Evolutionary conservation across 1,140 invertebrate genomes (phyloP).

Genomic region (Cyclargus thomasi): DNA sequence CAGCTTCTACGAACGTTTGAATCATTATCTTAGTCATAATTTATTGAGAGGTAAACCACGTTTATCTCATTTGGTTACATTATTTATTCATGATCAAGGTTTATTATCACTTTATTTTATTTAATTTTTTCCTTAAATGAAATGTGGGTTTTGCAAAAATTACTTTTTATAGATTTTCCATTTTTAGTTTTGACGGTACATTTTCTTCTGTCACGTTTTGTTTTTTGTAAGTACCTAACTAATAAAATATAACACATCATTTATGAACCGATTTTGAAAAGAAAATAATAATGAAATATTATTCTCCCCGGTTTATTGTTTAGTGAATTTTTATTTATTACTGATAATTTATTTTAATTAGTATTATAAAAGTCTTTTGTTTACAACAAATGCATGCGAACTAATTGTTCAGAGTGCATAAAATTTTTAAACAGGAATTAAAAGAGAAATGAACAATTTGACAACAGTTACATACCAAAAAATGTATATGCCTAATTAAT

Average conservation of each 20-base stretch:
- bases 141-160: too few relatives aligned
- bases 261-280: too few relatives aligned
- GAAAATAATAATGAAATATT: too few relatives aligned
- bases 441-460: background rate
- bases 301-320: too few relatives aligned
- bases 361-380: background rate
- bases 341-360: background rate
- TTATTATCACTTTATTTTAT: background rate
- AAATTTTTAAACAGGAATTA: background rate
- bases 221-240: too few relatives aligned
- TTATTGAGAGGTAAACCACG: conserved; percentile 33
- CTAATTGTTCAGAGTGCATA: background rate
- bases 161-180: too few relatives aligned
- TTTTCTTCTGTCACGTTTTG: too few relatives aligned
- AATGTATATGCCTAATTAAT: background rate
- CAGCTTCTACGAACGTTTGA: background rate
- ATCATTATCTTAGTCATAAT: conserved; percentile 16
- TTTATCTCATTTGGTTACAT: conserved; percentile 36
- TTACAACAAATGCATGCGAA: background rate
- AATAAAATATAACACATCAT: too few relatives aligned
- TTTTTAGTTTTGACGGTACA: too few relatives aligned
- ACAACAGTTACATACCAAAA: background rate
- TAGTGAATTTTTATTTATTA: too few relatives aligned
- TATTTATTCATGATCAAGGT: background rate
- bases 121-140: too few relatives aligned